Evolutionary conservation across 2,888 invertebrate species (phyloP).

Genomic region (Coelinius sp.): DNA sequence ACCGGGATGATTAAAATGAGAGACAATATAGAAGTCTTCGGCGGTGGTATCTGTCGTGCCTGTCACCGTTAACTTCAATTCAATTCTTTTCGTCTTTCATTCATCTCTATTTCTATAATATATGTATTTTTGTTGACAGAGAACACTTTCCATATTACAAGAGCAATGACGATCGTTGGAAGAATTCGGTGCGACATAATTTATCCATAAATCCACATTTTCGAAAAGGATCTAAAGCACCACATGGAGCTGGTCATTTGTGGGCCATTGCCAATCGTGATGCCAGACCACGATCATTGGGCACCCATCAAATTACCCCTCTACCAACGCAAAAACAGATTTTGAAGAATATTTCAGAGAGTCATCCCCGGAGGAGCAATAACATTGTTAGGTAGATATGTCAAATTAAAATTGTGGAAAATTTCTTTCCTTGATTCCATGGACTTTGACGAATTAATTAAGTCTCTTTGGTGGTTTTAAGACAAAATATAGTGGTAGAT

Average conservation of each 20-base stretch:
- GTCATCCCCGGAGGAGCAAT: slow-evolving; percentile 37
- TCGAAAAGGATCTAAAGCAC: slow-evolving; percentile 87
- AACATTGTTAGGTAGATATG: slow-evolving; percentile 44
- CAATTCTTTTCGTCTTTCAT: too few relatives aligned
- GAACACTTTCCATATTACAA: slow-evolving; percentile 91
- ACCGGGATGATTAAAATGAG: slow-evolving; percentile 37
- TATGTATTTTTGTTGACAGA: slow-evolving; percentile 72
- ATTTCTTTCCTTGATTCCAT: neutral
- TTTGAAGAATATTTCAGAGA: slow-evolving; percentile 43
- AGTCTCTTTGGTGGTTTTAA: slow-evolving; percentile 33
- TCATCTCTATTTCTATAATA: neutral
- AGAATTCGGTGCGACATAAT: slow-evolving; percentile 92
- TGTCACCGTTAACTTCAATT: slow-evolving; percentile 47
- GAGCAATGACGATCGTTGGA: slow-evolving; percentile 92
- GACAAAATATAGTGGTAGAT: slow-evolving; percentile 62
- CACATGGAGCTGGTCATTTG: slow-evolving; percentile 90
- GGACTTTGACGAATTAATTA: neutral
- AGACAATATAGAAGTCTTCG: slow-evolving; percentile 45
- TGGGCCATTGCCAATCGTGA: slow-evolving; percentile 87
- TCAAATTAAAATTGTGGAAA: too few relatives aligned
- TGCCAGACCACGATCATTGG: slow-evolving; percentile 64
- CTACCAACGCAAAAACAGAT: slow-evolving; percentile 45
- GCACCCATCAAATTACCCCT: slow-evolving; percentile 30
- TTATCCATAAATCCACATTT: slow-evolving; percentile 94
- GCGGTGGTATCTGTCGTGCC: slow-evolving; percentile 50